Evolutionary conservation across 2,797 vertebrate species (phyloP), one percentile per base, ranked within the genome.

Genomic region (Spinus pinus): DNA sequence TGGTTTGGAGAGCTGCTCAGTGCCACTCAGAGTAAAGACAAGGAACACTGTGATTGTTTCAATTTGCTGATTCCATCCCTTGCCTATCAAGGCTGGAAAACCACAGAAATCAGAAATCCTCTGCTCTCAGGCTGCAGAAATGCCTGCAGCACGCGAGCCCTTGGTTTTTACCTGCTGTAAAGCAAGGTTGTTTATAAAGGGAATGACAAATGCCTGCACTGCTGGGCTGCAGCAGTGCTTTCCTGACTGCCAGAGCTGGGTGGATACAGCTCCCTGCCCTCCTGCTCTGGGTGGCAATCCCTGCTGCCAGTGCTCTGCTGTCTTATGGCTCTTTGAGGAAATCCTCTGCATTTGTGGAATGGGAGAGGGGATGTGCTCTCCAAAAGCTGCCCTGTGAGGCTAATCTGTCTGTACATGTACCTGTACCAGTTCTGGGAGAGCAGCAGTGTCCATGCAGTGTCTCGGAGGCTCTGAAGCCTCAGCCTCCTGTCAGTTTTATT

Each of bases 381-480:
- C 7, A 15, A 24, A 58, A 46, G 69, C n/a, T 89, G 42, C 1
- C 0, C 33, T n/a, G 27, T 25, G 69, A 80, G 23, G 21, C 5
- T 54, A 3, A 6, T 2, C 19, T 71, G 44, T 14, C 30, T 66
- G 24, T 41, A 14, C 0, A 0, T 30, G 35, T 84, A 31, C 17
- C 49, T 71, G 57, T 11, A 53, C 7, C 2, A 22, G 62, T 15
- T 60, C 49, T 75, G 42, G 54, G 33, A 80, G 31, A 72, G 51
- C 46, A 51, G 71, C 7, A 9, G 27, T 0, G 1, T n/a, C 9
- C 5, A 3, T 21, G n/a, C 27, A 14, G 49, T 4, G 23, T 54
- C 33, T 33, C 1, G 1, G 53, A 58, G 41, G n/a, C 28, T 91
- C 53, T n/a, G 30, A 50, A 44, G 13, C 42, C 21, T 77, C 72